phyloP scores from a whole-genome alignment of 2,797 vertebrate species.

The Perodicticus potto region DNA sequence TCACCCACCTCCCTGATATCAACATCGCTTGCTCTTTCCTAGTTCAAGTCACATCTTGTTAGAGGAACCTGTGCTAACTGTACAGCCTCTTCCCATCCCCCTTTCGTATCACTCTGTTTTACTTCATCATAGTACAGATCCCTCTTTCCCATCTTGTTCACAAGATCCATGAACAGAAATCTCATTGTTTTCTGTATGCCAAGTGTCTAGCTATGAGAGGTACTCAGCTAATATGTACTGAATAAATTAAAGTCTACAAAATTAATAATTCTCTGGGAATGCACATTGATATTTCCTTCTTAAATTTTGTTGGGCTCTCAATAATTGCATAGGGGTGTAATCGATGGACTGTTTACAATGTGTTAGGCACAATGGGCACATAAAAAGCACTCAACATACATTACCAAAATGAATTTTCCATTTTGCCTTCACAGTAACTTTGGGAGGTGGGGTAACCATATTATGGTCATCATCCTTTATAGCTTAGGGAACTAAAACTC shows the following conservation, averaged over 20 bases:
- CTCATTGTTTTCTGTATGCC: neutral
- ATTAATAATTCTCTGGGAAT: neutral
- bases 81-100: neutral
- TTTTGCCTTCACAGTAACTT: neutral
- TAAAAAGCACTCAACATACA: neutral
- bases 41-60: neutral
- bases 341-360: neutral
- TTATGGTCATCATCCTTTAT: constrained; percentile 24
- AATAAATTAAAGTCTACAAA: neutral
- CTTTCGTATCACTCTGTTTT: neutral
- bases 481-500: constrained; percentile 47
- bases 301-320: neutral
- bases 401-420: constrained; percentile 7
- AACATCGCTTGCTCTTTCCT: neutral
- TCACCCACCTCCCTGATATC: neutral
- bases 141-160: neutral
- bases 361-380: neutral
- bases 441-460: neutral
- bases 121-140: neutral
- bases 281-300: neutral
- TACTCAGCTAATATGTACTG: neutral
- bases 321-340: neutral
- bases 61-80: neutral
- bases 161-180: neutral
- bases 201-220: neutral